Conservation (phyloP, 2,888 invertebrate genomes). For the Scaptomyza polygonia region DNA sequence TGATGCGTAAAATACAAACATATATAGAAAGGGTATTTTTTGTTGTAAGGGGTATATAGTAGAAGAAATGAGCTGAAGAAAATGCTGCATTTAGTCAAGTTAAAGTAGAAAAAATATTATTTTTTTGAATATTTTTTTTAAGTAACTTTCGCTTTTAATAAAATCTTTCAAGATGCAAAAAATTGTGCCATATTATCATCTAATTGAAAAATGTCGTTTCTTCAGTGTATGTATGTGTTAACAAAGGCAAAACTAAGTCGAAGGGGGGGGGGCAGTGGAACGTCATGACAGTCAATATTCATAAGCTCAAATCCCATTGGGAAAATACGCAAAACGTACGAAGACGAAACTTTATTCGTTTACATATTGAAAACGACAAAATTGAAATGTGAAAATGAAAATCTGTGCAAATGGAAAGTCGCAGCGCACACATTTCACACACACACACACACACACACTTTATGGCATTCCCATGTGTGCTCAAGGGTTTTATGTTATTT, state of each 20-base stretch:
- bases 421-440: constrained; percentile 36
- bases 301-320: constrained; percentile 75
- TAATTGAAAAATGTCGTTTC: not conserved
- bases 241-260: not conserved
- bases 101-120: no score
- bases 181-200: no score
- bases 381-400: constrained; percentile 72
- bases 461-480: constrained; percentile 66
- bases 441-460: constrained; percentile 3
- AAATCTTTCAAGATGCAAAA: not conserved
- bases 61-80: not conserved
- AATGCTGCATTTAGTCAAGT: no score
- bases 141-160: not conserved
- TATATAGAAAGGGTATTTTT: constrained; percentile 13
- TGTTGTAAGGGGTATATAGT: not conserved
- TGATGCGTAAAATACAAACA: constrained; percentile 10
- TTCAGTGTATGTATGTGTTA: constrained; percentile 15
- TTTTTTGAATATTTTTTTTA: no score
- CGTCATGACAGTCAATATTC: constrained; percentile 49
- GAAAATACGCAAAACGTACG: constrained; percentile 38
- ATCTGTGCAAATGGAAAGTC: constrained; percentile 76
- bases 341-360: constrained; percentile 69
- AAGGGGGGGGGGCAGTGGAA: not conserved
- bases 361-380: constrained; percentile 71
- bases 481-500: constrained; percentile 52